These are phyloP conservation scores for Rhadinocentrus ornatus DNA, from an alignment of 2,797 vertebrate species.

Conservation along the genomic window DNA sequence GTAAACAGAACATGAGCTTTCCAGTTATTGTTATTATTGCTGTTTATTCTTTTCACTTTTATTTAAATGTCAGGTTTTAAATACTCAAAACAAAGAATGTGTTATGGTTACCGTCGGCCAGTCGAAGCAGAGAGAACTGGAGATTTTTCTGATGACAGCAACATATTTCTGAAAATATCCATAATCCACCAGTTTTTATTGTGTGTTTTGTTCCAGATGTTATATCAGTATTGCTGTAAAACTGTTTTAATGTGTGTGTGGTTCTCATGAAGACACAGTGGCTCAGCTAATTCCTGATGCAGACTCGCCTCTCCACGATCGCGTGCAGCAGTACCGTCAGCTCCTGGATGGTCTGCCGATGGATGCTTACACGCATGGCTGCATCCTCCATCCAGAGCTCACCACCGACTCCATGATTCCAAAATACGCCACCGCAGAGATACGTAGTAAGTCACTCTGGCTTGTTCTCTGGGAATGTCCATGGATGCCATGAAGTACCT, in stretches of 20 bases:
- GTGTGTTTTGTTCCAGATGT: background rate
- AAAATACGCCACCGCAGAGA: constrained; percentile 99
- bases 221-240: background rate
- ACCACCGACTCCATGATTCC: constrained; percentile 99
- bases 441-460: constrained; percentile 94
- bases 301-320: constrained; percentile 86
- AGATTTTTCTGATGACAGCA: constrained; percentile 15
- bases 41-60: background rate
- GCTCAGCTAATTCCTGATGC: constrained; percentile 91
- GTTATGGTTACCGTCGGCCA: background rate
- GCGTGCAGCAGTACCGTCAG: constrained; percentile 95
- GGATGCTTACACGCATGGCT: constrained; percentile 99
- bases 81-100: too few species aligned
- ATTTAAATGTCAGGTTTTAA: too few species aligned
- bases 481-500: too few species aligned
- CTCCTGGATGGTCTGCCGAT: constrained; percentile 96
- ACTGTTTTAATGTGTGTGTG: background rate
- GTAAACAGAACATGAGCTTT: background rate
- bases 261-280: constrained; percentile 84
- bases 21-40: background rate
- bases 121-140: constrained; percentile 26
- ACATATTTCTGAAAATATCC: background rate
- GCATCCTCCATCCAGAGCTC: constrained; percentile 99
- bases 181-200: background rate
- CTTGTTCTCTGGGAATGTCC: background rate